phyloP scores from a whole-genome alignment of 53 echinoderm and acorn worm species.

The Paracentrotus lividus region DNA sequence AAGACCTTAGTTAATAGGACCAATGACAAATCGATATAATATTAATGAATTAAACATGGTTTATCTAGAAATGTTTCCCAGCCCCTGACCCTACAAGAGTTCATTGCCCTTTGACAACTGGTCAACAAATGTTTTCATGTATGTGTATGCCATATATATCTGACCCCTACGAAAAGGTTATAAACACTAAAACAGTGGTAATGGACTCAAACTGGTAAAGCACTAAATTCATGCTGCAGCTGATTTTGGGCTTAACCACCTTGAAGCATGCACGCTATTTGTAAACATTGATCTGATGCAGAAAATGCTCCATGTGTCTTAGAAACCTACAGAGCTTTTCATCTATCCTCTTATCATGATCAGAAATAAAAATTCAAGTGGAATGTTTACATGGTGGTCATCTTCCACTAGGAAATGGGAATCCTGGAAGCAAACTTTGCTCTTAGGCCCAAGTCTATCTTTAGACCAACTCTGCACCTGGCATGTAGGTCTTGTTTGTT shows the following conservation, averaged over 20 bases:
- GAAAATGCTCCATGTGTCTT: not conserved
- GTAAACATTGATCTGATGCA: too few species aligned
- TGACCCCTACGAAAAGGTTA: too few species aligned
- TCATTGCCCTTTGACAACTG: not conserved
- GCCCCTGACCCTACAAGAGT: not conserved
- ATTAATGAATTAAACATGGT: not conserved
- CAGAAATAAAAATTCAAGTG: not conserved
- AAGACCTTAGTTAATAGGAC: not conserved
- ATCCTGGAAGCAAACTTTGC: slow-evolving; percentile 30
- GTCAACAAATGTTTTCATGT: not conserved
- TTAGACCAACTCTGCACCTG: slow-evolving; percentile 45
- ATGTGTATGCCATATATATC: not conserved
- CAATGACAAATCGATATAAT: not conserved
- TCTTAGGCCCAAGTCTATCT: not conserved
- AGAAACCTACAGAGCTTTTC: not conserved
- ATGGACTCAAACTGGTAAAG: too few species aligned
- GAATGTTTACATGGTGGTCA: slow-evolving; percentile 1
- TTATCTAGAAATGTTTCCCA: not conserved
- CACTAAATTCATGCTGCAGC: too few species aligned
- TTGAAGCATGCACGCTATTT: too few species aligned
- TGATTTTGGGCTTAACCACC: too few species aligned
- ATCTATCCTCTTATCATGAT: not conserved
- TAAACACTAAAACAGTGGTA: too few species aligned
- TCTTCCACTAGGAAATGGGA: slow-evolving; percentile 14
- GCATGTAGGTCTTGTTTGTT: not conserved